These are phyloP conservation scores for Acanthoscelides obtectus DNA, from an alignment of 2,888 invertebrate species.

Conservation along the genomic window DNA sequence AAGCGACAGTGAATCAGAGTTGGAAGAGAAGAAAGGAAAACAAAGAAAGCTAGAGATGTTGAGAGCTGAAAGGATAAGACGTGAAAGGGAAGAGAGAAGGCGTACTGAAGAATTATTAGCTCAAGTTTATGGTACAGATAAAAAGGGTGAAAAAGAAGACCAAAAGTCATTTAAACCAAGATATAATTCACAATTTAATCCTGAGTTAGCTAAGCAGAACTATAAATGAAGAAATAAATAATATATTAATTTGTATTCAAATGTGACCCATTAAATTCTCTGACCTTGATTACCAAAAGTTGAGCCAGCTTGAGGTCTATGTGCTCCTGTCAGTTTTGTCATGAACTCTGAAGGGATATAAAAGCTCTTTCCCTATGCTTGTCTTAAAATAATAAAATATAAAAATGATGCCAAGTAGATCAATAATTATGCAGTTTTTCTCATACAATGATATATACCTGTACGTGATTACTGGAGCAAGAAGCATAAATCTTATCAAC, in stretches of 20 bases:
- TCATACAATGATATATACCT: too few species aligned
- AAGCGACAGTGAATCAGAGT: conserved; percentile 21
- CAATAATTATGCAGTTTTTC: too few species aligned
- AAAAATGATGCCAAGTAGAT: too few species aligned
- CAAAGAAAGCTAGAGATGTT: conserved; percentile 58
- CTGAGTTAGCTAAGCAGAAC: conserved; percentile 82
- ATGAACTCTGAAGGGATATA: too few species aligned
- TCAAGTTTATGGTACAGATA: conserved; percentile 57
- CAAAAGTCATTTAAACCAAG: conserved; percentile 47
- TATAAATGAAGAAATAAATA: conserved; percentile 25
- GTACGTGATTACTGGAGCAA: too few species aligned
- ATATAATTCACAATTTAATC: conserved; percentile 97
- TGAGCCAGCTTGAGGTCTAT: too few species aligned
- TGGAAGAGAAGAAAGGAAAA: conserved; percentile 31
- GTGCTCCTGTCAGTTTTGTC: too few species aligned
- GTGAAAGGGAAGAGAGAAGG: conserved; percentile 75
- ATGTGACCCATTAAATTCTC: too few species aligned
- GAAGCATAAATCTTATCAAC: too few species aligned
- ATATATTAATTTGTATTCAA: background rate
- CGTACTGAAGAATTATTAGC: conserved; percentile 67
- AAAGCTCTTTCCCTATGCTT: too few species aligned
- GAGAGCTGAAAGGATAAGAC: conserved; percentile 69
- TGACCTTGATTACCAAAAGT: too few species aligned
- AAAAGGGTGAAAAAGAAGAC: conserved; percentile 7
- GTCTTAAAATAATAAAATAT: too few species aligned